phyloP scores from a whole-genome alignment of 2,797 vertebrate species.

The Spondyliosoma cantharus region DNA sequence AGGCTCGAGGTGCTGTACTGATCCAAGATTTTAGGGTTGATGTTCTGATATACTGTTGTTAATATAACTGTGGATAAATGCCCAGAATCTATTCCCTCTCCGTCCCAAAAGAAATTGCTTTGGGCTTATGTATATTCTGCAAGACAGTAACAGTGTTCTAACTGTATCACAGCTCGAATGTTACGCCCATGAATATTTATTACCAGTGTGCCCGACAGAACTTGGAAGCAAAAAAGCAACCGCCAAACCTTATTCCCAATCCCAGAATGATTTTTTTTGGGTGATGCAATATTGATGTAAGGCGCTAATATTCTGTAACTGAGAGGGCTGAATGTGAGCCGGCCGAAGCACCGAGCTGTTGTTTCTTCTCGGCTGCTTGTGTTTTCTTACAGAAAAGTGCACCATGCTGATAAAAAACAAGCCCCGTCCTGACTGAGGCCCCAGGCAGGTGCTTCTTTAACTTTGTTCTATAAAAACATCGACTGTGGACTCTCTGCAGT shows the following conservation, averaged over 20 bases:
- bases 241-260: background rate
- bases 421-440: slow-evolving; percentile 12
- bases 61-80: slow-evolving; percentile 4
- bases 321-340: background rate
- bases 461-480: slow-evolving; percentile 32
- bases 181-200: slow-evolving; percentile 22
- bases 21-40: background rate
- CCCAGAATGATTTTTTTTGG: background rate
- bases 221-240: background rate
- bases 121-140: background rate
- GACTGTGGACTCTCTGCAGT: slow-evolving; percentile 5
- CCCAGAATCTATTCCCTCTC: background rate
- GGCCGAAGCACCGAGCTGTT: background rate
- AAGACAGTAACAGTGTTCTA: background rate
- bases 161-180: background rate
- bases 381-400: background rate
- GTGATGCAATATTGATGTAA: slow-evolving; percentile 53
- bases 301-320: slow-evolving; percentile 28
- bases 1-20: background rate
- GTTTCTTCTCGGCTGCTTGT: slow-evolving; percentile 2
- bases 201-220: slow-evolving; percentile 6
- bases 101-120: background rate
- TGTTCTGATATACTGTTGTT: background rate
- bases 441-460: slow-evolving; percentile 22
- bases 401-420: background rate